Percentiles rank a stretch among this genome's conserved stretches.
Conservation (phyloP, 92 coral and sea anemone genomes). For the Porites rus region DNA sequence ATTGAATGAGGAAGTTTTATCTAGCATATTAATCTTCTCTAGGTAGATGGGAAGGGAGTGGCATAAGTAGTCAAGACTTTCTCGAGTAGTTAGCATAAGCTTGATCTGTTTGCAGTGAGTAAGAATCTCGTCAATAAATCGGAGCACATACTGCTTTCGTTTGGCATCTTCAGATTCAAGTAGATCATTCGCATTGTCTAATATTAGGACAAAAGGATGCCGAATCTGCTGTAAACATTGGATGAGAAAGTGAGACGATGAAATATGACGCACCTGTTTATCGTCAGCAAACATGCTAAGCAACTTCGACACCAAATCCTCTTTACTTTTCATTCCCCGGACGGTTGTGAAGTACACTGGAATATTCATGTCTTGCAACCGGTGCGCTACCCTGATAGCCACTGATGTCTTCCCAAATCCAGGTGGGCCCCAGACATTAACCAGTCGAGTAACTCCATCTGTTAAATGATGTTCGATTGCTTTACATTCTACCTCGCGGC, state of each 20-base stretch:
- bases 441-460: conserved; percentile 16
- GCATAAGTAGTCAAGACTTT: neutral
- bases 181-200: neutral
- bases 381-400: conserved; percentile 39
- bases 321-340: neutral
- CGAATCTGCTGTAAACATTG: conserved; percentile 1
- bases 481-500: conserved; percentile 15
- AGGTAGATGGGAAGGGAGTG: neutral
- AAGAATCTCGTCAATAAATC: neutral
- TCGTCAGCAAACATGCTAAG: neutral
- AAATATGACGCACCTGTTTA: neutral
- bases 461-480: conserved; percentile 6
- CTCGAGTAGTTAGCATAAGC: no score
- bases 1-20: conserved; percentile 3
- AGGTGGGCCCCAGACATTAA: neutral
- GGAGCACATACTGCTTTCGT: neutral
- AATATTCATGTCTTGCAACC: conserved; percentile 1
- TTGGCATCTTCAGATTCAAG: neutral
- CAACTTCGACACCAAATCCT: neutral
- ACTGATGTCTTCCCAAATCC: neutral
- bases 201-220: neutral
- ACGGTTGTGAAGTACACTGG: neutral
- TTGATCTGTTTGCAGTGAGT: no score
- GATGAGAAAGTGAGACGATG: neutral
- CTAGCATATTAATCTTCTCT: conserved; percentile 4